Percentiles rank a stretch among this genome's conserved stretches.
These are phyloP conservation scores for Atherix ibis DNA, from an alignment of 2,888 invertebrate species.

Conservation along the genomic window DNA sequence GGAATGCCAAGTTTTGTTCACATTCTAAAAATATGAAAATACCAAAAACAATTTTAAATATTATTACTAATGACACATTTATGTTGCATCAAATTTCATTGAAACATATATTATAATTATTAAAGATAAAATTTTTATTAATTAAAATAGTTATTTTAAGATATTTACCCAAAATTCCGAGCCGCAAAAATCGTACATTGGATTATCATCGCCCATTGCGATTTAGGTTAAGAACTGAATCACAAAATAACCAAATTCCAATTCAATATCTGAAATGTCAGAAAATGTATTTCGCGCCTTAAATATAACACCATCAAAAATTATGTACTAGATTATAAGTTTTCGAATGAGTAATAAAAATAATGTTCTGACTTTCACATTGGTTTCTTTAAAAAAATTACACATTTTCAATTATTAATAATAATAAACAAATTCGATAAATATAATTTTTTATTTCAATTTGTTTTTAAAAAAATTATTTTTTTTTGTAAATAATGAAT, in stretches of 20 bases:
- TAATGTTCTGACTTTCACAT: no score
- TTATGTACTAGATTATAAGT: no score
- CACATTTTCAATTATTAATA: no score
- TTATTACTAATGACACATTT: background rate
- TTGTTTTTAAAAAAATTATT: no score
- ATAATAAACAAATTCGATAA: no score
- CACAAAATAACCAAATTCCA: no score
- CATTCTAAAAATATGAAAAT: conserved; percentile 46
- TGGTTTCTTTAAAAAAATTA: no score
- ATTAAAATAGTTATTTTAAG: no score
- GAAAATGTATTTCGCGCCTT: background rate
- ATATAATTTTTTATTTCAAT: no score
- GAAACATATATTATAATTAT: background rate
- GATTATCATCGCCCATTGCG: conserved; percentile 23
- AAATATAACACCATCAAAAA: no score
- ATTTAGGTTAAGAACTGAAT: conserved; percentile 1
- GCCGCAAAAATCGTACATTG: conserved; percentile 64
- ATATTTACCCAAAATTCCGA: conserved; percentile 69
- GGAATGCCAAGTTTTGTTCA: conserved; percentile 62
- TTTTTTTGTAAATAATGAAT: no score
- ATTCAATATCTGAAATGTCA: conserved; percentile 6
- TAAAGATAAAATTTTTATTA: background rate
- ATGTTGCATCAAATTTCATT: background rate
- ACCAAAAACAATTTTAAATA: background rate
- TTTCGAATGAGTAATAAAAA: no score